Conservation (phyloP, 2,797 vertebrate species). For the Todus mexicanus region DNA sequence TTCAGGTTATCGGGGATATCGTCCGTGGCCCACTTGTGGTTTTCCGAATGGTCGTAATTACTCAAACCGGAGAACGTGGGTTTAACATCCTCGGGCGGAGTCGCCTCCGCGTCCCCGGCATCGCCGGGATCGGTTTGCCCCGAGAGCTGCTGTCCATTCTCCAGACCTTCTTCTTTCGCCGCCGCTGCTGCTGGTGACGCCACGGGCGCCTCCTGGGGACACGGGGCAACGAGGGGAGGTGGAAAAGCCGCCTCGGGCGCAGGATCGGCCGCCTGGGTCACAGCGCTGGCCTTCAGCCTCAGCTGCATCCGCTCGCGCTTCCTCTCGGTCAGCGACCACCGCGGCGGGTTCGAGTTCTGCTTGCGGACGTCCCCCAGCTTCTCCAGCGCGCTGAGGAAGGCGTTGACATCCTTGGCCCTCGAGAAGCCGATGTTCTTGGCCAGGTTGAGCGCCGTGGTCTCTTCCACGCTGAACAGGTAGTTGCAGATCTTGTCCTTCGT, state of each 20-base stretch:
- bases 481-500: conserved; percentile 82
- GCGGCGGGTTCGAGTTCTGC: conserved; percentile 66
- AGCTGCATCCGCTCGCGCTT: conserved; percentile 85
- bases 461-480: conserved; percentile 75
- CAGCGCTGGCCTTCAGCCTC: conserved; percentile 71
- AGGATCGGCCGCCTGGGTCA: background rate
- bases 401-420: conserved; percentile 81
- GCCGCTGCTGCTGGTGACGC: background rate
- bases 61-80: background rate
- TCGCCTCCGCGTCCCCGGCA: fast-evolving
- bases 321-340: conserved; percentile 83
- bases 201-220: background rate
- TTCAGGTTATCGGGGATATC: conserved; percentile 91
- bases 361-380: conserved; percentile 85
- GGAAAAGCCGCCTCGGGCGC: fast-evolving
- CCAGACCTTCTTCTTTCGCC: background rate
- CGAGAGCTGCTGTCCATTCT: conserved; percentile 23
- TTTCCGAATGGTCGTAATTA: conserved; percentile 56
- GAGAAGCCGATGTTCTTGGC: conserved; percentile 86
- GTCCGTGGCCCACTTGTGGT: conserved; percentile 85
- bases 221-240: background rate
- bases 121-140: background rate
- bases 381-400: conserved; percentile 83
- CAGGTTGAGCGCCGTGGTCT: conserved; percentile 80
- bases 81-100: background rate